Conservation (phyloP, 1,140 invertebrate genomes). For the Apis cerana region DNA sequence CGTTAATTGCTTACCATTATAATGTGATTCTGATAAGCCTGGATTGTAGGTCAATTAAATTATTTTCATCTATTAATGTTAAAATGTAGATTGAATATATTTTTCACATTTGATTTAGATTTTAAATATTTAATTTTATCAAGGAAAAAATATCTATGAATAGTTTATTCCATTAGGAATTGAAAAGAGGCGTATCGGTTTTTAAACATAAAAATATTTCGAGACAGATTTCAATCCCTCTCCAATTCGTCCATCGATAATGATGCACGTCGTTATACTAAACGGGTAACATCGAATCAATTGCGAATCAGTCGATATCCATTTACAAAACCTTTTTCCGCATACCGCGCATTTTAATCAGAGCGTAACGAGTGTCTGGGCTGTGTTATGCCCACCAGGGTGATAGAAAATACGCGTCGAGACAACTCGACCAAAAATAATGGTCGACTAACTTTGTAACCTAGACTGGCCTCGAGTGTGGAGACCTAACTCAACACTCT, state of each 20-base stretch:
- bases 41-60: background rate
- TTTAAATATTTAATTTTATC: background rate
- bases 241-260: background rate
- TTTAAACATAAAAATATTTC: background rate
- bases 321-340: conserved; percentile 25
- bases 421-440: conserved; percentile 52
- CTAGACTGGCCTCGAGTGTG: conserved; percentile 40
- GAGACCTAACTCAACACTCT: conserved; percentile 10
- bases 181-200: too few species aligned
- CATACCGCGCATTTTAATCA: conserved; percentile 41
- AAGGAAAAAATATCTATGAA: background rate
- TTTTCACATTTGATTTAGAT: background rate
- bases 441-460: conserved; percentile 54
- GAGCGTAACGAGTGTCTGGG: conserved; percentile 10
- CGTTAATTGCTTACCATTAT: background rate
- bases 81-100: background rate
- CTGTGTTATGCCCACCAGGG: background rate
- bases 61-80: background rate
- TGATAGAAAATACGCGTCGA: conserved; percentile 35
- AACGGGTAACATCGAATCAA: background rate
- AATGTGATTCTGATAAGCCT: background rate
- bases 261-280: background rate
- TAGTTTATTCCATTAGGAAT: background rate
- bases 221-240: background rate
- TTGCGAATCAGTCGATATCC: background rate